Evolutionary conservation across 2,888 invertebrate species (phyloP).

Genomic region (Tiliacea citrago): DNA sequence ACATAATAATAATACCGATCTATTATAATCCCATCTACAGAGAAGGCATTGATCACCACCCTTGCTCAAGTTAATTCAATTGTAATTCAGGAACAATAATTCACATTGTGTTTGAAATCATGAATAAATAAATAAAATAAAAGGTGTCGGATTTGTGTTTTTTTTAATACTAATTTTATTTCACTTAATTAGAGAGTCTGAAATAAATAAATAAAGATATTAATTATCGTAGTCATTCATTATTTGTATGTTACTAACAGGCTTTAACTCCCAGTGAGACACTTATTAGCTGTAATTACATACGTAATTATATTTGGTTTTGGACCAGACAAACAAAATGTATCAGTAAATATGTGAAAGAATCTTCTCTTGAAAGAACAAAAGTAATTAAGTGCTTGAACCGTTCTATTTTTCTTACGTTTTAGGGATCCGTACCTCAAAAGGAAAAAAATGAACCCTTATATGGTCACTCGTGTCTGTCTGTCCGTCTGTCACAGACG

Average conservation of each 20-base stretch:
- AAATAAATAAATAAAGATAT: neutral
- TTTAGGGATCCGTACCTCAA: no score
- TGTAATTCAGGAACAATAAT: no score
- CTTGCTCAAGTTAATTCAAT: no score
- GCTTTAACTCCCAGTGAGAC: neutral
- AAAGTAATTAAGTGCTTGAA: slow-evolving; percentile 19
- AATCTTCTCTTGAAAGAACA: neutral
- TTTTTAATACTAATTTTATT: neutral
- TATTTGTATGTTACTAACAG: neutral
- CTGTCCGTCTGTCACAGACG: no score
- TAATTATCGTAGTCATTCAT: neutral
- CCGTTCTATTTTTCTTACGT: neutral
- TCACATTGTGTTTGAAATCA: no score
- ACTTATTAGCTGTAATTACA: slow-evolving; percentile 24
- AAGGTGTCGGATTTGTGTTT: neutral
- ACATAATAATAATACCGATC: no score
- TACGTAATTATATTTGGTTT: slow-evolving; percentile 37
- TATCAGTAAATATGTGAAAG: slow-evolving; percentile 21
- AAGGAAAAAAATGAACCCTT: no score
- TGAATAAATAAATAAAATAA: no score
- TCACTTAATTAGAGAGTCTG: neutral
- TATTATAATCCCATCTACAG: no score
- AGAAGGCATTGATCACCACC: no score
- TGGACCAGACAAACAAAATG: slow-evolving; percentile 11
- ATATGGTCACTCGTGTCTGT: no score